These are phyloP conservation scores for Acomys russatus DNA, from an alignment of 2,797 vertebrate genomes.

Conservation along the genomic window DNA sequence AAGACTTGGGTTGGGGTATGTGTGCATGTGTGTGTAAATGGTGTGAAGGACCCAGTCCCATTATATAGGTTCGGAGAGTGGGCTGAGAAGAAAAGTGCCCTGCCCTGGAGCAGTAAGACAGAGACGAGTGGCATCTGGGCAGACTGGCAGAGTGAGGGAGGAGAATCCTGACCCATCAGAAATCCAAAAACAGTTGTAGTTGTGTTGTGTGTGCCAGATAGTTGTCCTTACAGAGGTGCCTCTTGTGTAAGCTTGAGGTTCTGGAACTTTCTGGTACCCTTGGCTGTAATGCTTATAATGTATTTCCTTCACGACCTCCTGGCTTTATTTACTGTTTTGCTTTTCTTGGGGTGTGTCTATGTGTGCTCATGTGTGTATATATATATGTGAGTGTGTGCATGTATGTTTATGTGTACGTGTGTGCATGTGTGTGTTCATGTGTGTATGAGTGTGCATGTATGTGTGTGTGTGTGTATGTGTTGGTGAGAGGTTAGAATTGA, in stretches of 20 bases:
- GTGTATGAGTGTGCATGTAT: neutral
- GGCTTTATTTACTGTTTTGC: neutral
- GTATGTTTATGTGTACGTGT: neutral
- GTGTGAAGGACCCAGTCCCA: neutral
- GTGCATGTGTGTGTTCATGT: too few relatives aligned
- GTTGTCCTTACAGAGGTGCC: neutral
- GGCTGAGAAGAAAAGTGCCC: neutral
- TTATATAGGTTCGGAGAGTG: neutral
- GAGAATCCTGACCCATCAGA: neutral
- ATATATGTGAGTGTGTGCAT: neutral
- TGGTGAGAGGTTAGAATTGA: neutral
- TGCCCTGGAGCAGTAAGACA: rapidly evolving
- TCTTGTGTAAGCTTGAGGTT: neutral
- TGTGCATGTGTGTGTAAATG: neutral
- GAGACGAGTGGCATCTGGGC: neutral
- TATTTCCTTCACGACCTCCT: neutral
- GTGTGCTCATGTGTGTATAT: too few relatives aligned
- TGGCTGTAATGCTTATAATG: neutral
- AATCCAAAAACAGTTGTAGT: neutral
- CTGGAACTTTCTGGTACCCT: neutral
- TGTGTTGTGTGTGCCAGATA: neutral
- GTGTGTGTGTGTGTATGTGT: neutral
- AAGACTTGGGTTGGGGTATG: neutral
- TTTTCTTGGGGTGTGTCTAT: neutral
- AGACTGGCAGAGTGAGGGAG: neutral